A percentile compares a stretch with the other conserved stretches of the same genome.
Evolutionary conservation across 92 coral and sea anemone species (phyloP).

Genomic region (Zoanthus solanderi): DNA sequence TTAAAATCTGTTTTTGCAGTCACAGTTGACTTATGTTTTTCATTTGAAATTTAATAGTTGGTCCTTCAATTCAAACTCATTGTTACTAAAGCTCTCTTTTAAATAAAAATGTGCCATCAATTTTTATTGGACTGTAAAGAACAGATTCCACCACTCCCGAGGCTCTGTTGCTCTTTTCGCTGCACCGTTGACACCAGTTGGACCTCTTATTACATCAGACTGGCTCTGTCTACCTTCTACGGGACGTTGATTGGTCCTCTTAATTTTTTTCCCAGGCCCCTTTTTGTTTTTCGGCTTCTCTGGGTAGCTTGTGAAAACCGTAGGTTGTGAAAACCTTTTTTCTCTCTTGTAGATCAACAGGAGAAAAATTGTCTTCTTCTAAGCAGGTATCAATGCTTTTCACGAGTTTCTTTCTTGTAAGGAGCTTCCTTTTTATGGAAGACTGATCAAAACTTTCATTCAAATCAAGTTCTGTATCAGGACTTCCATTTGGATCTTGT

Average conservation of each 20-base stretch:
- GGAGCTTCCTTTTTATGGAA: not conserved
- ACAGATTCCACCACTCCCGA: not conserved
- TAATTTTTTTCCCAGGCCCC: not conserved
- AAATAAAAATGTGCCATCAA: not conserved
- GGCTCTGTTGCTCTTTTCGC: not conserved
- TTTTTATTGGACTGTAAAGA: not conserved
- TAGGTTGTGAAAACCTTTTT: conserved; percentile 4
- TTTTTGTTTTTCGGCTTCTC: not conserved
- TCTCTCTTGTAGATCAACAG: not conserved
- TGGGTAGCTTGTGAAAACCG: not conserved
- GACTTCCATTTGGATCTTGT: not conserved
- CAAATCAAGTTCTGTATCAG: not conserved
- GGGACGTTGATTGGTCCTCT: conserved; percentile 9
- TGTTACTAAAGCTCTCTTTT: not conserved
- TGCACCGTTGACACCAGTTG: not conserved
- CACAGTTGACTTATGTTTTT: not conserved
- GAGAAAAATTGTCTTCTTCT: not conserved
- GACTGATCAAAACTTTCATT: not conserved
- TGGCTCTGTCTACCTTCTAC: not conserved
- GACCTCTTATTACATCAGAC: not conserved
- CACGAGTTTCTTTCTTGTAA: not conserved
- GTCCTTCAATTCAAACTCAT: not conserved
- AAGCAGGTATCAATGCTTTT: not conserved
- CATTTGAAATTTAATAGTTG: not conserved
- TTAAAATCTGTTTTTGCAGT: not conserved